These are phyloP conservation scores for Phrynocephalus versicolor DNA, from an alignment of 2,113 vertebrate genomes.

Conservation along the genomic window DNA sequence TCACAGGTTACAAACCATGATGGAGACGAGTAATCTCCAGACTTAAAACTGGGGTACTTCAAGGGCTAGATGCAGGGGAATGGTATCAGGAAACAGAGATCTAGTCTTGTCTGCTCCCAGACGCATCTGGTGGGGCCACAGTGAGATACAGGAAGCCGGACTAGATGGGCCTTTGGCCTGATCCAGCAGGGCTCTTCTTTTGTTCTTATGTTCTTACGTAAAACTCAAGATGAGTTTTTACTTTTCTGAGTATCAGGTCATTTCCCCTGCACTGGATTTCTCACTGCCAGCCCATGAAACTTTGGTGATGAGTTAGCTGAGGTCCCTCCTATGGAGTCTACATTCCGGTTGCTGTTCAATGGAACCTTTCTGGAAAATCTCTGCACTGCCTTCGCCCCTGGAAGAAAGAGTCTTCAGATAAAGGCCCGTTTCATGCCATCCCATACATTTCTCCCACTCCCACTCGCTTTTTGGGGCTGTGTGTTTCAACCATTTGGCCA, in stretches of 20 bases:
- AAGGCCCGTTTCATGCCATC: conserved; percentile 62
- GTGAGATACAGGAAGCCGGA: no score
- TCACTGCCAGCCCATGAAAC: neutral
- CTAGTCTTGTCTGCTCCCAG: no score
- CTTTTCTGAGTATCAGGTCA: neutral
- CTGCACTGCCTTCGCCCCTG: neutral
- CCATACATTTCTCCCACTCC: conserved; percentile 23
- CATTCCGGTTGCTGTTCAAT: neutral
- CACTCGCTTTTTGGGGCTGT: conserved; percentile 43
- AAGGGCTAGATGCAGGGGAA: no score
- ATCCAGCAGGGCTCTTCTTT: no score
- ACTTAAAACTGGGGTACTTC: no score
- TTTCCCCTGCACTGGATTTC: neutral
- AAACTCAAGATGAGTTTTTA: no score
- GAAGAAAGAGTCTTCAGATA: conserved; percentile 12
- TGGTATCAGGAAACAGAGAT: no score
- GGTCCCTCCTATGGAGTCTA: neutral
- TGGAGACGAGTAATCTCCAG: no score
- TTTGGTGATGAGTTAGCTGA: neutral
- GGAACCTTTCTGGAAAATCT: neutral
- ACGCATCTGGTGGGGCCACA: no score
- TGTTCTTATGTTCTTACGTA: no score
- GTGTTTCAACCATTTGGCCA: conserved; percentile 12
- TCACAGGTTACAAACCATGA: no score
- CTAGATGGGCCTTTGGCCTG: no score